These are phyloP conservation scores for Dermochelys coriacea DNA, from an alignment of 2,797 vertebrate species.

Conservation along the genomic window DNA sequence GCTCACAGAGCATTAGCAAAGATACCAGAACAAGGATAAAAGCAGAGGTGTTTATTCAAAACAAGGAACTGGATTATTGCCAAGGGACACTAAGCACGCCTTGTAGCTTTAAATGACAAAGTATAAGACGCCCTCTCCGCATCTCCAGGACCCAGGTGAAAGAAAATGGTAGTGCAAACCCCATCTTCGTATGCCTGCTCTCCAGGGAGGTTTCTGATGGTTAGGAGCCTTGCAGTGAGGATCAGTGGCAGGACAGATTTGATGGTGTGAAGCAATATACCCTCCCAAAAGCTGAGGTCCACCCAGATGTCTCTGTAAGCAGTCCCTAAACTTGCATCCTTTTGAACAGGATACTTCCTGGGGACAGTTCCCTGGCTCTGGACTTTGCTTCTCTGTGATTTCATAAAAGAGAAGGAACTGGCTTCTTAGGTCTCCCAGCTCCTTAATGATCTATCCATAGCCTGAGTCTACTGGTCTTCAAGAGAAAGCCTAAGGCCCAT, in stretches of 20 bases:
- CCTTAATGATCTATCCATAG: fast-evolving
- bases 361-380: background rate
- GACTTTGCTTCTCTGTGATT: background rate
- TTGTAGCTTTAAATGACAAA: background rate
- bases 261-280: background rate
- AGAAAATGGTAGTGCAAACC: background rate
- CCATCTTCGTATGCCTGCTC: background rate
- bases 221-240: slow-evolving; percentile 6
- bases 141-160: fast-evolving
- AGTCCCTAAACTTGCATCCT: background rate
- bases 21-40: background rate
- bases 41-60: background rate
- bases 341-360: background rate
- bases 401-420: fast-evolving
- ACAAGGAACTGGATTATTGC: background rate
- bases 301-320: background rate
- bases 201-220: slow-evolving; percentile 59
- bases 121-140: fast-evolving
- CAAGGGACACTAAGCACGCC: background rate
- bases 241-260: slow-evolving; percentile 49
- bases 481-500: background rate
- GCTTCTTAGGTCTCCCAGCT: fast-evolving
- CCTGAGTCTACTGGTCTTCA: background rate
- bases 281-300: slow-evolving; percentile 12
- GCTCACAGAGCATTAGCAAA: background rate